Evolutionary conservation across 2,888 invertebrate species (phyloP).

Genomic region (Sepiola atlantica): DNA sequence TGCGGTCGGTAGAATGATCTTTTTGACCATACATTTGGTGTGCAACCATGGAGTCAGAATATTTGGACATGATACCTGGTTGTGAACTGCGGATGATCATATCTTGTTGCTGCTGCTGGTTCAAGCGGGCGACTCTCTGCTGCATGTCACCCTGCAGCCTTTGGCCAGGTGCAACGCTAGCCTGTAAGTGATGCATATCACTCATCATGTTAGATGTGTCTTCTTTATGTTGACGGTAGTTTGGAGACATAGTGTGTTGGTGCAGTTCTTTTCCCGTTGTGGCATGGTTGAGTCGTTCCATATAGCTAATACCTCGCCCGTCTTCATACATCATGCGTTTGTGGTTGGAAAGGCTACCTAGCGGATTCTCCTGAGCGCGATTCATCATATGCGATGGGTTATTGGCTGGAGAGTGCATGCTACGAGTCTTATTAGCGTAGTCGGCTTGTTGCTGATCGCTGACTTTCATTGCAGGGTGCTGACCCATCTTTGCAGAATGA

Average conservation of each 20-base stretch:
- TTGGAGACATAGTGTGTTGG: not conserved
- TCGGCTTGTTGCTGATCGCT: conserved; percentile 23
- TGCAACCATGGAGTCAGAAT: conserved; percentile 16
- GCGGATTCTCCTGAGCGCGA: conserved; percentile 34
- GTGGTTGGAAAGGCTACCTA: conserved; percentile 32
- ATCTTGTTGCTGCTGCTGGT: not conserved
- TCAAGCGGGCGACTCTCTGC: conserved; percentile 42
- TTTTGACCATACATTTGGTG: conserved; percentile 34
- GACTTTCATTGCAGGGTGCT: not conserved
- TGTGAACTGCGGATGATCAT: conserved; percentile 24
- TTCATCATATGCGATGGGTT: conserved; percentile 38
- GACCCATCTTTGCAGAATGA: conserved; percentile 35
- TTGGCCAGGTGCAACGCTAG: not conserved
- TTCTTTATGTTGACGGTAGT: conserved; percentile 35
- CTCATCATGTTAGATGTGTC: not conserved
- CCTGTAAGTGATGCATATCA: not conserved
- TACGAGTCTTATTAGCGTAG: conserved; percentile 37
- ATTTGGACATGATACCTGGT: not conserved
- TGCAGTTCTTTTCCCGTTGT: conserved; percentile 5
- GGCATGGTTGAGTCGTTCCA: conserved; percentile 32
- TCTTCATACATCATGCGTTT: conserved; percentile 35
- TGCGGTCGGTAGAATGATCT: conserved; percentile 41
- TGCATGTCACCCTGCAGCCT: conserved; percentile 33
- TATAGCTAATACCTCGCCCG: conserved; percentile 15
- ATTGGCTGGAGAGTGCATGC: conserved; percentile 41